Evolutionary conservation across 2,797 vertebrate species (phyloP), one percentile per base, ranked within the genome.

Genomic region (Eupleurogrammus muticus): DNA sequence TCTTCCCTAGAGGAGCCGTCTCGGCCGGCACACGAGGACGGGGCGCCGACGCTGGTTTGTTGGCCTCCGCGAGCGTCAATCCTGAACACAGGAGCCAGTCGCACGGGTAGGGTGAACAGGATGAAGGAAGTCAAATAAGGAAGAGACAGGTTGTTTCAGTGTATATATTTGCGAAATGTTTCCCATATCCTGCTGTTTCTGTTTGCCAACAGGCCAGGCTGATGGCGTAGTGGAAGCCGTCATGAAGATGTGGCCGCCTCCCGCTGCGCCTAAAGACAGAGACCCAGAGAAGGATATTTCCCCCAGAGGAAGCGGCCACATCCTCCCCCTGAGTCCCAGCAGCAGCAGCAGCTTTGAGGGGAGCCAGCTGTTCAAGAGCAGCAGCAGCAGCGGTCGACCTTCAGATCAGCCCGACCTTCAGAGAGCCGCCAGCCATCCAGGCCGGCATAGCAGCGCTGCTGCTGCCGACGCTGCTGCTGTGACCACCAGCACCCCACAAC

Each of bases 241-340:
- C 21, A 84, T 95, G 91, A 94, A 92, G 86, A 93, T 93, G 93
- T 95, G 93, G 94, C 94, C 94, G 0, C 94, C 94, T 47, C 94
- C 94, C 5, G 85, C 90, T n/a, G 44, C 32, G 16, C 90, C 93
- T 5, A 81, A 81, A 61, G 86, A 87, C 63, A 52, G 68, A 51
- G 83, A 72, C 32, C 20, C 52, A 5, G 79, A 77, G 23, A 88
- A 13, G 46, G 87, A 80, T 2, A 14, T 8, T 0, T 0, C 12
- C 1, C 65, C n/a, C 54, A 82, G 66, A 52, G 60, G n/a, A n/a
- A 51, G 61, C 21, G 9, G 57, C 66, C 40, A 74, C 0, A 28
- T 23, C 2, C 0, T 21, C 40, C 34, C 63, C 4, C 54, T 66
- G 59, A 74, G 71, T 56, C 23, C 35, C 62, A 42, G 32, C 35